A percentile compares a stretch with the other conserved stretches of the same genome.
Evolutionary conservation across 2,888 invertebrate species (phyloP).

Genomic region (Hedya salicella): DNA sequence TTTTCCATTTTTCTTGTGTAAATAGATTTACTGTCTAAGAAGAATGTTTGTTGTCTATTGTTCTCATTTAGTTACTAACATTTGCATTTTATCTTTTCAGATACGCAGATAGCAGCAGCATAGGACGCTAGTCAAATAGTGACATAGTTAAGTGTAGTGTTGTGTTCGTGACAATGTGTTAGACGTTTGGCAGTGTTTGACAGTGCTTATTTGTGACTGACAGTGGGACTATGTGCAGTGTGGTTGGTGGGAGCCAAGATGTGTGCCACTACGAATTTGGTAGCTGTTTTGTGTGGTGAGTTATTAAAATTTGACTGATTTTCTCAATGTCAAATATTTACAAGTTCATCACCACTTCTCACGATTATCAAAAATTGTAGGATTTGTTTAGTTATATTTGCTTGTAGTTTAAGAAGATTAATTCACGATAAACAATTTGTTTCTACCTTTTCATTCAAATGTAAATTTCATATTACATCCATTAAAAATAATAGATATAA

Average conservation of each 20-base stretch:
- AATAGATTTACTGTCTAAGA: too few species aligned
- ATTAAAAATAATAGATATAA: too few species aligned
- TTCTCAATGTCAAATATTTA: too few species aligned
- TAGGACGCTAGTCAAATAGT: constrained; percentile 45
- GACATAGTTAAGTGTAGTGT: constrained; percentile 52
- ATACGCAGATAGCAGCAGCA: constrained; percentile 19
- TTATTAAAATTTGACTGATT: constrained; percentile 44
- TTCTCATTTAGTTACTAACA: neutral
- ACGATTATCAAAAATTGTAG: too few species aligned
- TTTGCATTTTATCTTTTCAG: constrained; percentile 30
- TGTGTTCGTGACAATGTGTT: constrained; percentile 46
- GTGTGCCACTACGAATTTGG: constrained; percentile 68
- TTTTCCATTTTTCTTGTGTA: too few species aligned
- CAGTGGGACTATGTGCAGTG: constrained; percentile 69
- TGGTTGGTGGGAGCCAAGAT: constrained; percentile 60
- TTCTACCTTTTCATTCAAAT: too few species aligned
- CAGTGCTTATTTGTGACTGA: constrained; percentile 43
- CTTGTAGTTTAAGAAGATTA: too few species aligned
- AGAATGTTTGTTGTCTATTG: too few species aligned
- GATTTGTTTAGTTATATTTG: too few species aligned
- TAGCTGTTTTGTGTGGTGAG: constrained; percentile 71
- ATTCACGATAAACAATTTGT: too few species aligned
- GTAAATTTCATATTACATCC: too few species aligned
- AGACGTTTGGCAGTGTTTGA: constrained; percentile 57
- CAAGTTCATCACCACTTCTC: too few species aligned